Conservation (phyloP, 92 coral and sea anemone genomes). For the Palythoa grandiflora region DNA sequence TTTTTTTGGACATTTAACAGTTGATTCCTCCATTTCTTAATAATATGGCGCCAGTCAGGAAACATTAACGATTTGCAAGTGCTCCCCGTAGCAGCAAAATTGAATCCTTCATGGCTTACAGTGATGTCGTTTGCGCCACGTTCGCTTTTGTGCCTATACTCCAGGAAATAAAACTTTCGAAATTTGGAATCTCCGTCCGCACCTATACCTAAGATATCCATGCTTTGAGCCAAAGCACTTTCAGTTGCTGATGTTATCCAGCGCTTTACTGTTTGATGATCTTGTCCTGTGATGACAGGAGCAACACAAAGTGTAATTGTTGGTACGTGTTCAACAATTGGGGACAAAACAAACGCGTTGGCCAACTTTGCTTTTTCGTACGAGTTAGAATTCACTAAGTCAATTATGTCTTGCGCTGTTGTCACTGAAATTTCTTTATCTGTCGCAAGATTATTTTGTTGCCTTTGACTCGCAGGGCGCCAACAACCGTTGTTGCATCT, state of each 20-base stretch:
- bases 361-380: constrained; percentile 52
- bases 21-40: constrained; percentile 49
- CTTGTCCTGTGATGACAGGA: constrained; percentile 52
- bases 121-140: background rate
- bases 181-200: constrained; percentile 54
- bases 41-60: constrained; percentile 55
- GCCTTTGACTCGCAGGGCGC: constrained; percentile 34
- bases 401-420: constrained; percentile 49
- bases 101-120: constrained; percentile 7
- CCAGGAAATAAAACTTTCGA: constrained; percentile 44
- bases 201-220: constrained; percentile 40
- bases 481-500: constrained; percentile 49
- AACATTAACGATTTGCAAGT: constrained; percentile 24
- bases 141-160: background rate
- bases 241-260: background rate
- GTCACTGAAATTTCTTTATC: constrained; percentile 33
- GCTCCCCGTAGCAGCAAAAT: background rate
- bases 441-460: constrained; percentile 45
- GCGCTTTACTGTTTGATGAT: constrained; percentile 1
- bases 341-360: constrained; percentile 58
- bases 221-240: constrained; percentile 10
- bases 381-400: constrained; percentile 5
- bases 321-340: constrained; percentile 37
- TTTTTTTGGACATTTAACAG: constrained; percentile 30
- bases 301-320: constrained; percentile 28